phyloP scores from a whole-genome alignment of 2,888 invertebrate species.

The Sisyra terminalis region DNA sequence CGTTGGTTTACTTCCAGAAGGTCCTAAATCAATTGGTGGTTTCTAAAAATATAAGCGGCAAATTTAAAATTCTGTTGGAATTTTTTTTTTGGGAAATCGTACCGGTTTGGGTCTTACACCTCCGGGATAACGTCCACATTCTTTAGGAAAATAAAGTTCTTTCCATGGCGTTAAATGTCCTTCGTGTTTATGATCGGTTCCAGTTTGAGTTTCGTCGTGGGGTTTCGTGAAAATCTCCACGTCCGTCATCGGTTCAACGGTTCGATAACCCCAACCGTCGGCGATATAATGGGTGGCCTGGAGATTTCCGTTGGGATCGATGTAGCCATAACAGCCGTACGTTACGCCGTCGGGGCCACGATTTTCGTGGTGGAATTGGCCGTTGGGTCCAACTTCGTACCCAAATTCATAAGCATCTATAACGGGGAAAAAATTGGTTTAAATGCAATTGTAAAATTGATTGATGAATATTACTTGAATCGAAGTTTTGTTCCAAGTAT shows the following conservation, averaged over 20 bases:
- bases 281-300: conserved; percentile 61
- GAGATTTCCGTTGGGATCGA: conserved; percentile 47
- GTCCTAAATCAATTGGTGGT: conserved; percentile 9
- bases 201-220: conserved; percentile 15
- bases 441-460: not conserved
- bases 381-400: conserved; percentile 57
- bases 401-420: conserved; percentile 60
- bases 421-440: conserved; percentile 12
- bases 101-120: conserved; percentile 7
- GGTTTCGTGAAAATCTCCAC: conserved; percentile 46
- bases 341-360: conserved; percentile 61
- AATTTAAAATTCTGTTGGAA: not conserved
- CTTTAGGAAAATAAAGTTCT: conserved; percentile 53
- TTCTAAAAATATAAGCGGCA: conserved; percentile 1
- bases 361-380: conserved; percentile 65
- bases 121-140: conserved; percentile 38
- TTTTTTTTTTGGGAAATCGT: conserved; percentile 2
- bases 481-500: conserved; percentile 59
- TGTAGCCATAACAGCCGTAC: conserved; percentile 65
- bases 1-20: conserved; percentile 6
- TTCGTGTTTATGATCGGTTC: conserved; percentile 21
- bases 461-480: conserved; percentile 42
- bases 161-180: conserved; percentile 47
- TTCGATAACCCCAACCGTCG: conserved; percentile 60
- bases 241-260: conserved; percentile 48